Conservation (phyloP, 2,888 invertebrate species). For the Philhelius pedissequus region DNA sequence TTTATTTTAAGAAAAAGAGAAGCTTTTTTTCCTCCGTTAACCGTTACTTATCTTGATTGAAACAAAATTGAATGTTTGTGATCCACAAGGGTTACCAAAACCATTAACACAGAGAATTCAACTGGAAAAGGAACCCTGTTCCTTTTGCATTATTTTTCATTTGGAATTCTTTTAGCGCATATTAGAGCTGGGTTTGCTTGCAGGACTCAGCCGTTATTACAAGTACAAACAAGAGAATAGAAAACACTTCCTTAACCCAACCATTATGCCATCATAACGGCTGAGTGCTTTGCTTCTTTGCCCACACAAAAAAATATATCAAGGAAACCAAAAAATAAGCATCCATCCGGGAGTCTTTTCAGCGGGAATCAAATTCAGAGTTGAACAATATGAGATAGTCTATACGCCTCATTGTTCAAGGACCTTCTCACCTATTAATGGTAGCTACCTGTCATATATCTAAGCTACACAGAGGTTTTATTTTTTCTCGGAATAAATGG, state of each 20-base stretch:
- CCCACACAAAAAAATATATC: background rate
- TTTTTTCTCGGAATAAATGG: background rate
- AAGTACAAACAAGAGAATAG: background rate
- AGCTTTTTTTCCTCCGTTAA: background rate
- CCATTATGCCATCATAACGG: slow-evolving; percentile 2
- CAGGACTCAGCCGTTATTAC: background rate
- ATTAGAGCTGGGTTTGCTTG: background rate
- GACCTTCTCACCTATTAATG: slow-evolving; percentile 9
- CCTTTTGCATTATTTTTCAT: slow-evolving; percentile 25
- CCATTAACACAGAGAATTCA: slow-evolving; percentile 38
- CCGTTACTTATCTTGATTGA: slow-evolving; percentile 52
- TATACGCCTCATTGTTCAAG: background rate
- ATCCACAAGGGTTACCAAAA: slow-evolving; percentile 15
- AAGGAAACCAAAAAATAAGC: background rate
- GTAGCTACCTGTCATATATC: slow-evolving; percentile 7
- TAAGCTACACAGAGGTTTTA: background rate
- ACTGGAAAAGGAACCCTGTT: slow-evolving; percentile 13
- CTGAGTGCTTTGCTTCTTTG: background rate
- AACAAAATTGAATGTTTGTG: slow-evolving; percentile 38
- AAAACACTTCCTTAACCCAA: too few species aligned
- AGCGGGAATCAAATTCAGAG: background rate
- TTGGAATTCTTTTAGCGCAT: slow-evolving; percentile 16
- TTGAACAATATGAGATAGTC: background rate
- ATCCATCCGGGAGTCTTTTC: background rate
- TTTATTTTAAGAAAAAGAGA: slow-evolving; percentile 2